Evolutionary conservation across 2,888 invertebrate species (phyloP), one percentile per base, ranked within the genome.

Genomic region (Stenoptilia bipunctidactyla): DNA sequence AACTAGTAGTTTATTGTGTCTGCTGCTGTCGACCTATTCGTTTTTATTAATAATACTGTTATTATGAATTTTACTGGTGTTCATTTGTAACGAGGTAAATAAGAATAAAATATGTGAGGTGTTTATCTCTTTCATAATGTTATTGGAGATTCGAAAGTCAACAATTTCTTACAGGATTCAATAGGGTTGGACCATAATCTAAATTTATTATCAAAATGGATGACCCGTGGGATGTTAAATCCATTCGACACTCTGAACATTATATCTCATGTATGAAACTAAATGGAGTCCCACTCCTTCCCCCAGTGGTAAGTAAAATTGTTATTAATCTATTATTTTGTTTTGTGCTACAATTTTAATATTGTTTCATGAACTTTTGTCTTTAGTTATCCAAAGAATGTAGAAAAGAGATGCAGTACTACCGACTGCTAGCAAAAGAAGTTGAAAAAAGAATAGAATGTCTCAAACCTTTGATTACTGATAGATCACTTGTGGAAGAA

Each of bases 181-280:
- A n/a, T n/a, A n/a, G n/a, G n/a, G n/a, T n/a, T n/a, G n/a, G n/a
- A n/a, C n/a, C n/a, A n/a, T n/a, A n/a, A n/a, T n/a, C n/a, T n/a
- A n/a, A 20, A 8, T 20, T 8, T 20, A 20, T 20, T 20, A 20
- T 5, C 4, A 35, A 27, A n/a, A 85, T 85, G 85, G 68, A 83
- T 52, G 82, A 82, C 50, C 79, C 80, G 55, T 83, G 80, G 80
- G 73, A 79, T 45, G 83, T 82, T 10, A 83, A 83, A 51, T 74
- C 70, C 25, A 76, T 79, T 54, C 66, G 70, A 42, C 65, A 67
- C 43, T 56, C 68, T 2, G 65, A 66, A 39, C 74, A 76, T 43
- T 90, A 89, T 58, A 71, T 86, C 40, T 92, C 92, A 36, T 89
- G 88, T 53, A 91, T 92, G 64, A 90, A 88, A 83, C 84, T 92